Percentiles rank a stretch among this genome's conserved stretches.
Evolutionary conservation across 92 coral and sea anemone species (phyloP).

Genomic region (Phymanthus crucifer): DNA sequence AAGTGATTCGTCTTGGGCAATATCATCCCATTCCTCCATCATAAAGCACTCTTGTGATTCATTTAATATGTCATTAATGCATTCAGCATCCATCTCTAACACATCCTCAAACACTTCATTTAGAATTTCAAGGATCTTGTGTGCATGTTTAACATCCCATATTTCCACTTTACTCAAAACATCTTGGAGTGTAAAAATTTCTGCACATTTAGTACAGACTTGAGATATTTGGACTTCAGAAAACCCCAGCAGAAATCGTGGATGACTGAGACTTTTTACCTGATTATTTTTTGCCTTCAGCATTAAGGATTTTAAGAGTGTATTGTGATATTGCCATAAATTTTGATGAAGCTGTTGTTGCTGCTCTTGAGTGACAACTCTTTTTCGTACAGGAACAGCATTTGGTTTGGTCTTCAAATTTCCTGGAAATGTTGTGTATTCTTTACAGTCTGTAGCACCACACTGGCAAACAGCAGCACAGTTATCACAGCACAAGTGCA

Average conservation of each 20-base stretch:
- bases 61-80: neutral
- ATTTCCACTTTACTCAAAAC: conserved; percentile 45
- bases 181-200: conserved; percentile 39
- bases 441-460: conserved; percentile 36
- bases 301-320: conserved; percentile 24
- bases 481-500: conserved; percentile 64
- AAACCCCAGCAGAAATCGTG: conserved; percentile 46
- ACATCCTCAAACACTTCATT: conserved; percentile 37
- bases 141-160: conserved; percentile 56
- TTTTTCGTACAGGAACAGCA: conserved; percentile 10
- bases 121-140: conserved; percentile 25
- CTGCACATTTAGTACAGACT: conserved; percentile 18
- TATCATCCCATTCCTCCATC: conserved; percentile 39
- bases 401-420: neutral
- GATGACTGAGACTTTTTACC: conserved; percentile 33
- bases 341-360: conserved; percentile 3
- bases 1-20: conserved; percentile 45
- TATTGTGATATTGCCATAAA: conserved; percentile 30
- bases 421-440: conserved; percentile 20
- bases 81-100: conserved; percentile 18
- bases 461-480: conserved; percentile 55
- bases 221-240: conserved; percentile 43
- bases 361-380: conserved; percentile 34
- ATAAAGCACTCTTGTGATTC: neutral
- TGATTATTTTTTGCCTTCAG: conserved; percentile 26